phyloP scores from a whole-genome alignment of 1,140 invertebrate genomes.

The Nephila pilipes region DNA sequence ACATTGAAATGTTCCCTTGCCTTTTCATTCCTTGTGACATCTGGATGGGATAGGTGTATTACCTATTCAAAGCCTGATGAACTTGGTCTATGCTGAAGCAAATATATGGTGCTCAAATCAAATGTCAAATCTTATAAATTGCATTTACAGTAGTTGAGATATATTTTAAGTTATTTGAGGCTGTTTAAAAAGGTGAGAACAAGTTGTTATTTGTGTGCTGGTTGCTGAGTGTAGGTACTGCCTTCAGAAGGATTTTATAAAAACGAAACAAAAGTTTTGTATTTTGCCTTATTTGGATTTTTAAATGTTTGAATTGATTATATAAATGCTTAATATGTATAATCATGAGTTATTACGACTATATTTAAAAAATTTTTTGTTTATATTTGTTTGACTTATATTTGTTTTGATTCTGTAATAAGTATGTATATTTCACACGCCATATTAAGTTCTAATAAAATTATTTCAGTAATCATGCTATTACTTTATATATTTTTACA shows the following conservation, averaged over 20 bases:
- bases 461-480: neutral
- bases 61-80: constrained; percentile 68
- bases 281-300: constrained; percentile 14
- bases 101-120: constrained; percentile 75
- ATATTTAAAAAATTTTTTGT: neutral
- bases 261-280: neutral
- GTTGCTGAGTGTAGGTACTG: neutral
- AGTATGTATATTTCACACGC: neutral
- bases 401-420: neutral
- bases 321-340: neutral
- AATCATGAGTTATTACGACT: neutral
- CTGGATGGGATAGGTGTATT: constrained; percentile 54
- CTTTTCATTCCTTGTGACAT: constrained; percentile 76
- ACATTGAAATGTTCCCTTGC: constrained; percentile 56
- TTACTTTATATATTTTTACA: constrained; percentile 18
- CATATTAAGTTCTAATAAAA: constrained; percentile 20
- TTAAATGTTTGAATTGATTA: neutral
- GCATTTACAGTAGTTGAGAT: constrained; percentile 70
- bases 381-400: neutral
- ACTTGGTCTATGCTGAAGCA: constrained; percentile 71
- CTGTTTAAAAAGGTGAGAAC: constrained; percentile 59
- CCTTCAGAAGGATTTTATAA: neutral
- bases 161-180: constrained; percentile 66
- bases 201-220: constrained; percentile 70
- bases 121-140: constrained; percentile 73